Evolutionary conservation across 2,113 vertebrate genomes (phyloP).

Genomic region (Corythornis cristatus): DNA sequence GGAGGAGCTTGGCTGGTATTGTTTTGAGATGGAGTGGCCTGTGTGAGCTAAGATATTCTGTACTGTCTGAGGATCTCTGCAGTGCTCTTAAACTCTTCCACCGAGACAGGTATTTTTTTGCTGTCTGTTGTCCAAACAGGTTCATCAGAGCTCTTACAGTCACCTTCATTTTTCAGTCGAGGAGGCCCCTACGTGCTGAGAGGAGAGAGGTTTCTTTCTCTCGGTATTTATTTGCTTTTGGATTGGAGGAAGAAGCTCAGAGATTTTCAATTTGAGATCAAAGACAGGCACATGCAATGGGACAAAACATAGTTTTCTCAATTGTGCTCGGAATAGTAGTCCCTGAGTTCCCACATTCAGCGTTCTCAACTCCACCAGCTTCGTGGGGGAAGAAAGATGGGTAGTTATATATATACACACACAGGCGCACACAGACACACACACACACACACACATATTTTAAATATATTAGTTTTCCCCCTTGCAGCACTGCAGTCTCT

Average conservation of each 20-base stretch:
- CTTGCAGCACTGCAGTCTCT: conserved; percentile 63
- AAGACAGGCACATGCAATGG: conserved; percentile 59
- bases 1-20: conserved; percentile 46
- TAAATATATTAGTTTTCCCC: conserved; percentile 70
- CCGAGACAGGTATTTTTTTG: conserved; percentile 62
- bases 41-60: conserved; percentile 61
- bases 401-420: conserved; percentile 34
- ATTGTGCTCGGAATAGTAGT: conserved; percentile 56
- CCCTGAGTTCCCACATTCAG: conserved; percentile 57
- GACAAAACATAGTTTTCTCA: conserved; percentile 67
- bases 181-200: conserved; percentile 6
- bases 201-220: conserved; percentile 49
- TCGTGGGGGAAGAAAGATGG: conserved; percentile 3
- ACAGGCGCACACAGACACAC: neutral
- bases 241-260: conserved; percentile 66
- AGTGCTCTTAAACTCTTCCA: conserved; percentile 58
- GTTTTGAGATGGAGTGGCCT: conserved; percentile 40
- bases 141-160: conserved; percentile 32
- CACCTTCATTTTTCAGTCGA: conserved; percentile 41
- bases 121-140: conserved; percentile 50
- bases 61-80: conserved; percentile 58
- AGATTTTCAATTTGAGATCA: conserved; percentile 72
- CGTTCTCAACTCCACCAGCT: conserved; percentile 36
- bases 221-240: conserved; percentile 67
- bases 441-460: neutral